Conservation (phyloP, 1,140 invertebrate genomes). For the Olivierus martensii region DNA sequence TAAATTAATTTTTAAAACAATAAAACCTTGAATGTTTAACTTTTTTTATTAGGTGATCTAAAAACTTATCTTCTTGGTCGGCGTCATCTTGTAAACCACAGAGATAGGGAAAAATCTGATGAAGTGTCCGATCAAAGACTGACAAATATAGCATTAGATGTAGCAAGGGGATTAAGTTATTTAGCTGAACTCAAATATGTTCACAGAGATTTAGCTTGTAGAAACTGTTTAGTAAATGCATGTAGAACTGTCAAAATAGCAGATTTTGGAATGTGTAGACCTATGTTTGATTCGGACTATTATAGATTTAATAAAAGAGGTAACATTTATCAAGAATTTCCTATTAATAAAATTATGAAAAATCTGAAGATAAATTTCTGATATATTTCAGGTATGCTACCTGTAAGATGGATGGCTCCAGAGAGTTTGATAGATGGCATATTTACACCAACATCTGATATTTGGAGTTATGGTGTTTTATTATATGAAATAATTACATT, state of each 20-base stretch:
- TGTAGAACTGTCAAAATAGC: conserved; percentile 69
- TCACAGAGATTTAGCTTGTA: conserved; percentile 66
- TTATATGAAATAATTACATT: conserved; percentile 75
- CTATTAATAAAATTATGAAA: background rate
- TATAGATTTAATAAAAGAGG: conserved; percentile 71
- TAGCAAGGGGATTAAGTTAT: conserved; percentile 68
- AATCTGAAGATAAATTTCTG: background rate
- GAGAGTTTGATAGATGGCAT: conserved; percentile 62
- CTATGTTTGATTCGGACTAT: conserved; percentile 76
- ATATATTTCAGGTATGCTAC: conserved; percentile 48
- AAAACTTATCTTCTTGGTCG: conserved; percentile 74
- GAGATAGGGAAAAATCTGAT: conserved; percentile 44
- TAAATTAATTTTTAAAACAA: background rate
- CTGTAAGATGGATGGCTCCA: conserved; percentile 87
- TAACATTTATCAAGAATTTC: conserved; percentile 22
- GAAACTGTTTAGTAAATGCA: conserved; percentile 78
- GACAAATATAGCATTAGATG: conserved; percentile 72
- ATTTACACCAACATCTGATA: conserved; percentile 69
- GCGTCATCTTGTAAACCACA: conserved; percentile 57
- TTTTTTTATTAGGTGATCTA: conserved; percentile 45
- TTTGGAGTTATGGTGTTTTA: conserved; percentile 74
- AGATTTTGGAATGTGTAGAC: conserved; percentile 84
- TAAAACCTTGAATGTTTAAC: too few relatives aligned
- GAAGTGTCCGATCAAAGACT: conserved; percentile 62
- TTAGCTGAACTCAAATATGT: conserved; percentile 64